Conservation (phyloP, 2,113 vertebrate species). For the Odontophorus gujanensis region DNA sequence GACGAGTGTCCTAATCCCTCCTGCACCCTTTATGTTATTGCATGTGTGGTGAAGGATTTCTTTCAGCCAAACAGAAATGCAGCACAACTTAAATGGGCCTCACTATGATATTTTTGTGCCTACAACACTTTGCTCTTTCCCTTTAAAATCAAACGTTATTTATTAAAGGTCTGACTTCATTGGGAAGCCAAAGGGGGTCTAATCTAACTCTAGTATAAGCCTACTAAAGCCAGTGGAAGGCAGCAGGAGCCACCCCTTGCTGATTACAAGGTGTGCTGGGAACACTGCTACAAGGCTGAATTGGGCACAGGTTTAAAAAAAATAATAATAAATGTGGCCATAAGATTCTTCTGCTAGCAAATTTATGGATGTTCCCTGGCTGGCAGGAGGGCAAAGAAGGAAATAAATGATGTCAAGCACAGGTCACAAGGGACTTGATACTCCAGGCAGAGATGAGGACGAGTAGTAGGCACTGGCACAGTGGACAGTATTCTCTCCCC, state of each 20-base stretch:
- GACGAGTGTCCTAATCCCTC: background rate
- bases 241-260: background rate
- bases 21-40: background rate
- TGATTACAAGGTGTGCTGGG: background rate
- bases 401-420: background rate
- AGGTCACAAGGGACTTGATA: background rate
- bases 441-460: accelerated
- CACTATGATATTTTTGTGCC: background rate
- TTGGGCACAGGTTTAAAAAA: background rate
- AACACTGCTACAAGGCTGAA: background rate
- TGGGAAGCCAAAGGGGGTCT: background rate
- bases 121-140: background rate
- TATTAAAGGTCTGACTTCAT: background rate
- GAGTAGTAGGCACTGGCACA: background rate
- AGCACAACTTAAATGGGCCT: background rate
- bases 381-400: background rate
- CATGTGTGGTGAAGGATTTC: background rate
- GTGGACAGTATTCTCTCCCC: accelerated
- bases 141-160: background rate
- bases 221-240: background rate
- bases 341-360: background rate
- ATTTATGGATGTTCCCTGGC: background rate
- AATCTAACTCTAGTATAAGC: background rate
- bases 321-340: background rate
- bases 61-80: background rate